Base-by-base conservation (phyloP, 2,113 vertebrate genomes). In the Nothobranchius furzeri region DNA sequence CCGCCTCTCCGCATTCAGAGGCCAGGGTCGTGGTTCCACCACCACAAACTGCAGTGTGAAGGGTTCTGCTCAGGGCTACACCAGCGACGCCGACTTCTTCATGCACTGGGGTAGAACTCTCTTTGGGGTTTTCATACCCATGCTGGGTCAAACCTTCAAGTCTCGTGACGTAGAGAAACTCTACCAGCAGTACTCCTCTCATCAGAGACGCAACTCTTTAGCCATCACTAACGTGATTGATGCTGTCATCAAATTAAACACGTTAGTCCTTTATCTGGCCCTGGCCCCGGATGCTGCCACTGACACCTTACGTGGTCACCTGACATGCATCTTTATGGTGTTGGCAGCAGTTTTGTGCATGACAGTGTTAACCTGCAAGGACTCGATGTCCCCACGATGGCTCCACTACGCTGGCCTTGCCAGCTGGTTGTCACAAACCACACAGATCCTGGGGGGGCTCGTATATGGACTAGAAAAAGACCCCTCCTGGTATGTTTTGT, bases 401-500 rank as follows among this genome's bases (percentile, higher is more conserved):
- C 85, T 94, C 35, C 91, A 85, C 47, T 92, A 85, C 3, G 86
- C 88, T 3, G 92, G 93, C 12, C 62, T 94, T 2, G 89, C 84
- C 6, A 90, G 90, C 79, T 94, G 92, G 93, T 60, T 94, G 25
- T 92, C 87, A 0, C 92, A 93, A 75, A 93, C 91, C 11, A 43
- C 71, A 4, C 92, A 93, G 83, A 83, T 93, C 46, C 65, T 94
- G 57, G 84, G 90, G 43, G 85, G 90, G 17, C 76, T 93, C 64
- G 92, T 60, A 0, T 91, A 89, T 2, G 92, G 93, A 35, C 81
- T 93, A 53, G 92, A 93, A 60, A 89, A 65, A 37, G 92, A 94
- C 78, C 91, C 89, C 0, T 90, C 92, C 1, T 93, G 92, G 93
- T 93, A 92, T 36, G 87, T 93, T 70, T 73, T 94, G 52, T 93